Conservation (phyloP, 2,113 vertebrate genomes). For the Morone chrysops region DNA sequence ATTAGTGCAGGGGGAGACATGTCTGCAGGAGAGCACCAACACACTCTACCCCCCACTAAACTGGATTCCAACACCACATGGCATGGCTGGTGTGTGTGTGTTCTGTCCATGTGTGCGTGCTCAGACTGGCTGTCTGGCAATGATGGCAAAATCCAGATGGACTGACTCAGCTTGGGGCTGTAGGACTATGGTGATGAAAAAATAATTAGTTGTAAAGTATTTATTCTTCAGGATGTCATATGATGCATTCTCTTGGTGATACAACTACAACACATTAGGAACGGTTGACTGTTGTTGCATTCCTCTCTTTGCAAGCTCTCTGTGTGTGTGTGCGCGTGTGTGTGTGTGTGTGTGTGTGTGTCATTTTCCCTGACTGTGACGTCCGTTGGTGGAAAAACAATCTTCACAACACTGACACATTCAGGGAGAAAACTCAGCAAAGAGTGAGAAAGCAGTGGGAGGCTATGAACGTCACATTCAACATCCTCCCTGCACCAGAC, state of each 20-base stretch:
- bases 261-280: neutral
- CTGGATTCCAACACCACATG: constrained; percentile 53
- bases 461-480: neutral
- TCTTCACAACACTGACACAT: too few species aligned
- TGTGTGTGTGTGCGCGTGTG: too few species aligned
- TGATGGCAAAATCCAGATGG: constrained; percentile 22
- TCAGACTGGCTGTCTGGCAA: constrained; percentile 49
- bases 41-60: constrained; percentile 32
- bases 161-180: neutral
- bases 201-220: neutral
- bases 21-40: constrained; percentile 31
- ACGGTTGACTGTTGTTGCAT: neutral
- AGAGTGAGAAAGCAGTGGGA: neutral
- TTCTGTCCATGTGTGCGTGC: constrained; percentile 12
- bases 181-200: neutral
- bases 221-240: neutral
- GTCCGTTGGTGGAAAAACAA: too few species aligned
- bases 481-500: neutral
- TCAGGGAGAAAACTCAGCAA: neutral
- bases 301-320: neutral
- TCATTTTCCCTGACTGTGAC: too few species aligned
- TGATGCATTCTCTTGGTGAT: neutral
- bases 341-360: too few species aligned
- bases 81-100: constrained; percentile 31
- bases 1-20: constrained; percentile 47